Conservation (phyloP, 2,888 invertebrate species). For the Drosophila histrio region DNA sequence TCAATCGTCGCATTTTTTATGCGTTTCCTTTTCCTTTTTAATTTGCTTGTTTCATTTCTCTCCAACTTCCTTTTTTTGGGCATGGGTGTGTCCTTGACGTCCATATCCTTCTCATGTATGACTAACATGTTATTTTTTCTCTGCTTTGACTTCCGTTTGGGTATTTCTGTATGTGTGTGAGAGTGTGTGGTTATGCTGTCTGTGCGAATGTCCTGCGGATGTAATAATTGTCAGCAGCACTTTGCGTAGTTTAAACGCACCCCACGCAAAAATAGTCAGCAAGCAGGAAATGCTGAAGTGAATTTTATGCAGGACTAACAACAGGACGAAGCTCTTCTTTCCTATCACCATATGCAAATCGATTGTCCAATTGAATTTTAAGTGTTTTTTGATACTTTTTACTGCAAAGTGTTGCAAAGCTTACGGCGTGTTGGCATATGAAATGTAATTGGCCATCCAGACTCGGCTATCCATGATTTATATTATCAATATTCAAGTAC, state of each 20-base stretch:
- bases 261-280: constrained; percentile 62
- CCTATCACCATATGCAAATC: constrained; percentile 46
- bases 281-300: constrained; percentile 67
- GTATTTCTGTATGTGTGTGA: constrained; percentile 16
- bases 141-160: constrained; percentile 44
- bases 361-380: constrained; percentile 53
- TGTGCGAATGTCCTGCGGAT: constrained; percentile 67
- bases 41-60: constrained; percentile 62
- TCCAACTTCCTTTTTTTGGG: not conserved
- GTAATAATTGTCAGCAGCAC: constrained; percentile 79
- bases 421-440: constrained; percentile 35
- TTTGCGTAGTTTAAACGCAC: constrained; percentile 67
- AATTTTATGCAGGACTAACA: constrained; percentile 66
- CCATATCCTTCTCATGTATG: constrained; percentile 24
- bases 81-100: constrained; percentile 28
- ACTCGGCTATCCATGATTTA: constrained; percentile 22
- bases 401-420: constrained; percentile 33
- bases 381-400: constrained; percentile 42
- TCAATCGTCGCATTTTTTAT: constrained; percentile 76
- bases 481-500: constrained; percentile 11
- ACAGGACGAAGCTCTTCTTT: constrained; percentile 16
- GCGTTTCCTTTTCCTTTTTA: constrained; percentile 75
- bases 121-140: constrained; percentile 55
- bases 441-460: constrained; percentile 38
- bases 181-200: constrained; percentile 17